phyloP scores from a whole-genome alignment of 2,797 vertebrate species.

The Propithecus perrieri region DNA sequence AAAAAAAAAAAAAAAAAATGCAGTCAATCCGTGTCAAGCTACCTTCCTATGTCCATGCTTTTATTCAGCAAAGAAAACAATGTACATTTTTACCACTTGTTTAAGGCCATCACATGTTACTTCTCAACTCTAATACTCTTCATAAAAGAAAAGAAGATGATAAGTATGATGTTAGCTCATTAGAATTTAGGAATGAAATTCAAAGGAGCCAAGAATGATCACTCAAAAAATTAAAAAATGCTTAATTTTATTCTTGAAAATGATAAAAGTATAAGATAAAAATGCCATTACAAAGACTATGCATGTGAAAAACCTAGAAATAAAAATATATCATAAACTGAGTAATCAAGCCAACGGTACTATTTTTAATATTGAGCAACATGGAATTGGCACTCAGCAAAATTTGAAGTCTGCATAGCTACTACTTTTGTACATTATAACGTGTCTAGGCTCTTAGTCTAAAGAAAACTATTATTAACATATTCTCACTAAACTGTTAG shows the following conservation, averaged over 20 bases:
- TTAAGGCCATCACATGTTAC: neutral
- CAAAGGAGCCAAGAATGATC: neutral
- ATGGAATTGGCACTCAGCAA: neutral
- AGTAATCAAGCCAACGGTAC: neutral
- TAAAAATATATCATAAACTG: neutral
- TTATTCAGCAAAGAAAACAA: neutral
- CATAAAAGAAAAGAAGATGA: neutral
- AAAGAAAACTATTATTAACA: neutral
- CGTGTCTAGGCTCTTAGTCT: neutral
- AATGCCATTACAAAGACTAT: neutral
- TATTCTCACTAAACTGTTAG: neutral
- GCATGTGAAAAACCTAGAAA: neutral
- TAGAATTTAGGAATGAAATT: neutral
- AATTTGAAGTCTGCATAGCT: neutral
- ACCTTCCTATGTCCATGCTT: neutral
- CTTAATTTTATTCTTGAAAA: constrained; percentile 3
- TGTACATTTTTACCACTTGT: neutral
- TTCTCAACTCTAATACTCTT: neutral
- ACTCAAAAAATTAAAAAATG: neutral
- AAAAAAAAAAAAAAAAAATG: no score
- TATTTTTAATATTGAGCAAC: neutral
- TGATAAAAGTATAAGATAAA: neutral
- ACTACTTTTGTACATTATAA: neutral
- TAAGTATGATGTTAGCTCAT: neutral
- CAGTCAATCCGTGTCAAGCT: neutral